Evolutionary conservation across 2,797 vertebrate genomes (phyloP), one percentile per base, ranked within the genome.

Genomic region (Peromyscus aztecus): DNA sequence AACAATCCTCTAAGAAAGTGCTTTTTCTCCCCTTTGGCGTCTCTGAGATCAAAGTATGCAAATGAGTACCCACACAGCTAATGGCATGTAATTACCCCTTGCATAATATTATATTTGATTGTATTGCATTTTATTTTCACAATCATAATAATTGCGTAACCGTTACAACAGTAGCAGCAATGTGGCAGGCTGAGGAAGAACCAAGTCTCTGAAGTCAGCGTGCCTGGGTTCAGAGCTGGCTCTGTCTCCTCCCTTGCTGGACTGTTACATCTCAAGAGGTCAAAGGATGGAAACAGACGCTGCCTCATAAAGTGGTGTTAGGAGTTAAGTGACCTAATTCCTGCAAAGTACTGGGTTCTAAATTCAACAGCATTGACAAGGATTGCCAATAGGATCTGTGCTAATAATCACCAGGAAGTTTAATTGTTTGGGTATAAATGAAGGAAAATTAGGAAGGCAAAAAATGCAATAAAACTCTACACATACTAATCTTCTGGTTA

Each of bases 31-130:
- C 12, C 13, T 2, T 63, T 90, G 55, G 89, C 29, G 13, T 94
- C 95, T 95, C 95, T 69, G 76, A 94, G 96, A 94, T 69, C 90
- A 78, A 91, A 95, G 91, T 85, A 95, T 96, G 95, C 86, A 97
- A 96, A 91, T 95, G 95, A 97, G 92, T n/a, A 59, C 94, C 65
- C 91, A 69, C 83, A 86, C 76, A 81, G 78, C 82, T 97, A 97
- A 97, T 43, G 97, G 63, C n/a, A 49, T 75, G 40, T 90, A 95
- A 91, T 97, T 92, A 96, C 75, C 61, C 83, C 92, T 94, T 94
- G 95, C 86, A 97, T 84, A 94, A 87, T 96, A 91, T 89, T 87
- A 84, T 34, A 91, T 94, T 92, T 89, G 76, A 91, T 89, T 67
- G n/a, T 63, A 77, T 94, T 94, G 92, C 13, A 63, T 92, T 89